Evolutionary conservation across 2,113 vertebrate genomes (phyloP).

Genomic region (Nannobrachium achirus): DNA sequence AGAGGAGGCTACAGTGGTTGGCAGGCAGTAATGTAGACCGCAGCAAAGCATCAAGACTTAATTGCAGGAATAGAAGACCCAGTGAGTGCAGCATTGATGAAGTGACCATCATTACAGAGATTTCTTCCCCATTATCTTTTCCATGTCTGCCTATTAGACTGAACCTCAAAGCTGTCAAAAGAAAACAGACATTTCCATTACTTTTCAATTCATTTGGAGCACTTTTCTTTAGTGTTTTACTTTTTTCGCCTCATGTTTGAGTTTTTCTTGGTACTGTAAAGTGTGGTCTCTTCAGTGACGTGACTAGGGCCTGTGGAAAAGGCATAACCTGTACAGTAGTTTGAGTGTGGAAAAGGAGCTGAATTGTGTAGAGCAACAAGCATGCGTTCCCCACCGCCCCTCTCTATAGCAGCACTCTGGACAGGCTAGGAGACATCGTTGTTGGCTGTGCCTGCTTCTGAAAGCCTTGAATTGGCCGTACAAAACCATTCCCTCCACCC

Average conservation of each 20-base stretch:
- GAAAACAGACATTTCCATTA: not conserved
- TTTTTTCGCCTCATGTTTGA: not conserved
- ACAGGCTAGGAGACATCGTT: constrained; percentile 85
- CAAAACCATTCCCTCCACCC: constrained; percentile 80
- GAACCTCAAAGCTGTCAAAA: not conserved
- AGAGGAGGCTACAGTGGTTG: not conserved
- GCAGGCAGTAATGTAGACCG: constrained; percentile 76
- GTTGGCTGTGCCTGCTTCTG: constrained; percentile 94
- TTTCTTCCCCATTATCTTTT: not conserved
- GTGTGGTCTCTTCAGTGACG: constrained; percentile 44
- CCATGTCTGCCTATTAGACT: constrained; percentile 15
- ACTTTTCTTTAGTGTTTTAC: not conserved
- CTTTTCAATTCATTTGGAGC: not conserved
- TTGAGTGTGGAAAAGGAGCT: constrained; percentile 39
- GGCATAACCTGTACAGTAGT: constrained; percentile 78
- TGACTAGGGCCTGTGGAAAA: constrained; percentile 26
- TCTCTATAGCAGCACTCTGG: constrained; percentile 83
- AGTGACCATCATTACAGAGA: constrained; percentile 47
- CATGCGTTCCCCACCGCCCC: constrained; percentile 79
- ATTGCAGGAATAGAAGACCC: constrained; percentile 26
- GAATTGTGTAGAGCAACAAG: constrained; percentile 57
- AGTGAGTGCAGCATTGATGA: constrained; percentile 20
- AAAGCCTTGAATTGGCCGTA: constrained; percentile 88
- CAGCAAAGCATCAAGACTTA: constrained; percentile 43
- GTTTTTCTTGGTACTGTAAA: constrained; percentile 28